These are phyloP conservation scores for Automeris io DNA, from an alignment of 2,888 invertebrate species.

Conservation along the genomic window DNA sequence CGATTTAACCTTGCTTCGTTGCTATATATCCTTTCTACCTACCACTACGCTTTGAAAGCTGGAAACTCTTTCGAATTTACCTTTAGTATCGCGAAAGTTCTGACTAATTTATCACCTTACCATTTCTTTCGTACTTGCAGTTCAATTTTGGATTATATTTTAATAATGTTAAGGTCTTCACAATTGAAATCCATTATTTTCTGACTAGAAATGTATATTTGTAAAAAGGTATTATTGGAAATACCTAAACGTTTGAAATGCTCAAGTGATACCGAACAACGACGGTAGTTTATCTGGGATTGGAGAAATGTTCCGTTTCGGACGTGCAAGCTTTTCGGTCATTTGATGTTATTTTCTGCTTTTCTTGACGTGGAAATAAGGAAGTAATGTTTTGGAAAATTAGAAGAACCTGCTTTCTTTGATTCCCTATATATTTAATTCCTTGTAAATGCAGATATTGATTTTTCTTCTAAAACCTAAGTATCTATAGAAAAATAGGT, in stretches of 20 bases:
- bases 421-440: too few relatives aligned
- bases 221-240: slow-evolving; percentile 63
- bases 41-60: slow-evolving; percentile 44
- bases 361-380: slow-evolving; percentile 6
- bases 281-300: slow-evolving; percentile 59
- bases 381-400: slow-evolving; percentile 7
- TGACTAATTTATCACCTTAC: slow-evolving; percentile 5
- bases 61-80: slow-evolving; percentile 65
- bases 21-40: too few relatives aligned
- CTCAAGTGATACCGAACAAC: slow-evolving; percentile 56
- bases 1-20: slow-evolving; percentile 34
- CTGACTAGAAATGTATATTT: slow-evolving; percentile 15
- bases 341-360: slow-evolving; percentile 35
- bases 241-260: slow-evolving; percentile 63
- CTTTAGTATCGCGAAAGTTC: slow-evolving; percentile 53
- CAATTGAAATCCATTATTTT: slow-evolving; percentile 4
- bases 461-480: too few relatives aligned
- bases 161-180: slow-evolving; percentile 14
- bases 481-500: too few relatives aligned
- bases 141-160: slow-evolving; percentile 24
- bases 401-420: background rate
- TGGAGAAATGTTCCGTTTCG: slow-evolving; percentile 44
- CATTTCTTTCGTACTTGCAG: background rate
- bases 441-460: too few relatives aligned
- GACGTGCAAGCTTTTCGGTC: slow-evolving; percentile 44